phyloP scores from a whole-genome alignment of 2,888 invertebrate genomes.

The Cephus sareptanus region DNA sequence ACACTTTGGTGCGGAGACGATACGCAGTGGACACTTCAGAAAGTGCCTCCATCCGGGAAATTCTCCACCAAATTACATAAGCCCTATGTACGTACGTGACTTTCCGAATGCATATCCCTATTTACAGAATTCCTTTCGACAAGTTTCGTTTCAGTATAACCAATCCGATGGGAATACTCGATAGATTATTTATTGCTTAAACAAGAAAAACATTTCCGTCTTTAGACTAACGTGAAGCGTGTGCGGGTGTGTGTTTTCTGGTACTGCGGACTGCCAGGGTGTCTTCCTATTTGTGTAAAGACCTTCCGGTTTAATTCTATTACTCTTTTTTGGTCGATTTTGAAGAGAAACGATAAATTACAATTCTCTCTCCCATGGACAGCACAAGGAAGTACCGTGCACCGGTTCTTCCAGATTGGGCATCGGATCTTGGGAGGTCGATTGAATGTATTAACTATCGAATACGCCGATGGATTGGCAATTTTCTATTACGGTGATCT shows the following conservation, averaged over 20 bases:
- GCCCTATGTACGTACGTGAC: neutral
- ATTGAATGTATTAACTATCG: too few species aligned
- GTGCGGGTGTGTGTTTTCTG: too few species aligned
- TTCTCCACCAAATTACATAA: neutral
- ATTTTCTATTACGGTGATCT: too few species aligned
- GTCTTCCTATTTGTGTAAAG: too few species aligned
- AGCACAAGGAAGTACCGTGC: neutral
- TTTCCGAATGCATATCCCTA: neutral
- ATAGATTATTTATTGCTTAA: neutral
- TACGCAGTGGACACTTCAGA: neutral
- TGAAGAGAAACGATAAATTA: too few species aligned
- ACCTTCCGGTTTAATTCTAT: too few species aligned
- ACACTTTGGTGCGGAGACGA: neutral
- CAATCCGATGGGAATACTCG: conserved; percentile 1
- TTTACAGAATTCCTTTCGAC: neutral
- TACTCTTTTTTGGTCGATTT: too few species aligned
- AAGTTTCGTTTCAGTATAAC: neutral
- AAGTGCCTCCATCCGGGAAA: neutral
- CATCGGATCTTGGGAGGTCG: too few species aligned
- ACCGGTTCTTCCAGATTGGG: neutral
- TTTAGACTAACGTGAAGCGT: too few species aligned
- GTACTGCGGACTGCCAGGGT: too few species aligned
- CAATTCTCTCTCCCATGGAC: neutral
- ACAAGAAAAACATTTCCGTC: too few species aligned
- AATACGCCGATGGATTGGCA: too few species aligned